phyloP scores from a whole-genome alignment of 2,888 invertebrate species.

The Xylota sylvarum region DNA sequence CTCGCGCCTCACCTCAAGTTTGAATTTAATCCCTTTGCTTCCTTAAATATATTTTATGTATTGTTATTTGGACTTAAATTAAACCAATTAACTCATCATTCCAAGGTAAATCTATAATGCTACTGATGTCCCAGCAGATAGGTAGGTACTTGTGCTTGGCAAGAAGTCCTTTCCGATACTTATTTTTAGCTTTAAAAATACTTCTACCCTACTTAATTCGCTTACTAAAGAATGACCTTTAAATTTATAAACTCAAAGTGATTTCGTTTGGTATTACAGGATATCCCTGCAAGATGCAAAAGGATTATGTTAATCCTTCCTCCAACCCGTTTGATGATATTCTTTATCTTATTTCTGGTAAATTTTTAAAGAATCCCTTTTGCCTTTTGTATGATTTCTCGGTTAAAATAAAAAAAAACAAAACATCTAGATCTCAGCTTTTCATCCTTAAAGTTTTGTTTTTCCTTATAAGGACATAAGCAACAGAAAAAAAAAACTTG shows the following conservation, averaged over 20 bases:
- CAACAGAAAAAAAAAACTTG: slow-evolving; percentile 5
- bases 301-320: slow-evolving; percentile 60
- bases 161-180: neutral
- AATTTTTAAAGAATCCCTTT: slow-evolving; percentile 36
- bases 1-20: no score
- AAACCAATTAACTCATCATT: no score
- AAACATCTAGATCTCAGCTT: slow-evolving; percentile 25
- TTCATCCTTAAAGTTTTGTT: slow-evolving; percentile 41
- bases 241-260: slow-evolving; percentile 38
- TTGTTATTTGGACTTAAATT: no score
- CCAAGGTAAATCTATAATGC: no score
- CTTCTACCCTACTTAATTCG: slow-evolving; percentile 1
- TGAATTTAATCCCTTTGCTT: no score
- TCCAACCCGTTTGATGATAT: slow-evolving; percentile 36
- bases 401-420: neutral
- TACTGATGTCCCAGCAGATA: no score
- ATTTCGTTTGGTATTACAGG: slow-evolving; percentile 11
- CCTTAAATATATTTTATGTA: no score
- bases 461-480: slow-evolving; percentile 22
- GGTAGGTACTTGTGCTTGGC: no score
- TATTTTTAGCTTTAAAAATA: slow-evolving; percentile 2
- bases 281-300: slow-evolving; percentile 17
- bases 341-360: slow-evolving; percentile 47
- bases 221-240: slow-evolving; percentile 28
- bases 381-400: slow-evolving; percentile 27